Percentiles rank a stretch among this genome's conserved stretches.
Evolutionary conservation across 2,888 invertebrate genomes (phyloP).

Genomic region (Helobdella robusta): DNA sequence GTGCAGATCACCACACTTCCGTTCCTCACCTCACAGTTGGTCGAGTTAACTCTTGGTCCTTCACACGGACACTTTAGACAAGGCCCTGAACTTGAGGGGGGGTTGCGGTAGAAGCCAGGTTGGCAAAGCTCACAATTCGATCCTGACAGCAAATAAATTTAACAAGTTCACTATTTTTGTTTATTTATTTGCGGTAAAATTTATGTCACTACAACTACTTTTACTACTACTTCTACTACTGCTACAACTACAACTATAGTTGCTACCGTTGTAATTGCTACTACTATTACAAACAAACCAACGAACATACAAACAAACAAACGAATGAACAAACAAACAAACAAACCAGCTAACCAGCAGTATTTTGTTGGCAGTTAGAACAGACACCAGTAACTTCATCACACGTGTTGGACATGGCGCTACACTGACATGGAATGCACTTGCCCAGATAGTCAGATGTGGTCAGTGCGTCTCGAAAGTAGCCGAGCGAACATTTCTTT

Average conservation of each 20-base stretch:
- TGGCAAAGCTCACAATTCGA: slow-evolving; percentile 17
- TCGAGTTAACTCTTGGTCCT: neutral
- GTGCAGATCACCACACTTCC: slow-evolving; percentile 14
- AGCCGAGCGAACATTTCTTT: slow-evolving; percentile 35
- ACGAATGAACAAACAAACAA: neutral
- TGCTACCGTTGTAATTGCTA: neutral
- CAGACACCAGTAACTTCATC: slow-evolving; percentile 73
- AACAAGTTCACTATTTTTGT: neutral
- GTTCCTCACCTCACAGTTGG: slow-evolving; percentile 12
- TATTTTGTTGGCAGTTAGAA: slow-evolving; percentile 53
- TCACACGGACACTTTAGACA: slow-evolving; percentile 23
- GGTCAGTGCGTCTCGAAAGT: slow-evolving; percentile 50
- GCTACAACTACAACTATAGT: neutral
- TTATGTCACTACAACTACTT: neutral
- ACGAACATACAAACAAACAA: neutral
- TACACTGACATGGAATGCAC: slow-evolving; percentile 69
- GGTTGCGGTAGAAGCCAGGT: slow-evolving; percentile 22
- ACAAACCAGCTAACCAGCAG: slow-evolving; percentile 34
- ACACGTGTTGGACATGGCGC: slow-evolving; percentile 76
- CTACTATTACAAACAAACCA: neutral
- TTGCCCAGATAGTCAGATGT: slow-evolving; percentile 31
- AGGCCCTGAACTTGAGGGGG: neutral
- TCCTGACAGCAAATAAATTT: slow-evolving; percentile 19
- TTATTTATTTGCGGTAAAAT: neutral
- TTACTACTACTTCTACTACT: neutral